Evolutionary conservation across 2,888 invertebrate genomes (phyloP), one percentile per base, ranked within the genome.

Genomic region (Chloroclysta siterata): DNA sequence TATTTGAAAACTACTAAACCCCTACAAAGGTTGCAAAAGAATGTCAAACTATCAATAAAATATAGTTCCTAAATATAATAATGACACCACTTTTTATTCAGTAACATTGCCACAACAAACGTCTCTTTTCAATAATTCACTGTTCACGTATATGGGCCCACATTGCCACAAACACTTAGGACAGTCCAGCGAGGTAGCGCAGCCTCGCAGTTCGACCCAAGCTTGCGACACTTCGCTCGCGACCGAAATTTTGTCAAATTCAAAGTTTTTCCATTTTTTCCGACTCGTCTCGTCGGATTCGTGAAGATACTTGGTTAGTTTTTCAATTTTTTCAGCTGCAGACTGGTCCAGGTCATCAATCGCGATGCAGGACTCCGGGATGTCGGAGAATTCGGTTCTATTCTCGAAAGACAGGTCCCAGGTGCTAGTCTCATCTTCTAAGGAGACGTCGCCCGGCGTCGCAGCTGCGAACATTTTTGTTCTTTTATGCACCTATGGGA

Each of bases 81-180:
- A 69, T 44, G 53, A 87, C 84, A 77, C 63, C 76, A 87, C 84
- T 81, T 79, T 85, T 85, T 83, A 86, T 83, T 87, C 69, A 11
- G n/a, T n/a, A n/a, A 60, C 66, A 68, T 65, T 53, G 53, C 60
- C 68, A 69, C 63, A 65, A 69, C 63, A 53, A 69, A 83, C 78
- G 75, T 78, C 68, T 65, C 76, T 82, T 72, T 81, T 72, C 68
- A 86, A 83, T 80, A 80, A 82, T 53, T 82, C 86, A 84, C 83
- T 78, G 68, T 78, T 81, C 64, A 90, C 85, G 76, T 81, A 88
- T 73, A 92, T 85, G 67, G 85, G 79, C 76, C 91, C 90, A 79
- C 87, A 85, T 79, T 92, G 91, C 91, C 91, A 92, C 88, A 91
- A 83, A 88, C 90, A 91, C 72, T 85, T 87, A 69, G 90, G 90